Evolutionary conservation across 2,888 invertebrate species (phyloP).

Genomic region (Deroplatys truncata): DNA sequence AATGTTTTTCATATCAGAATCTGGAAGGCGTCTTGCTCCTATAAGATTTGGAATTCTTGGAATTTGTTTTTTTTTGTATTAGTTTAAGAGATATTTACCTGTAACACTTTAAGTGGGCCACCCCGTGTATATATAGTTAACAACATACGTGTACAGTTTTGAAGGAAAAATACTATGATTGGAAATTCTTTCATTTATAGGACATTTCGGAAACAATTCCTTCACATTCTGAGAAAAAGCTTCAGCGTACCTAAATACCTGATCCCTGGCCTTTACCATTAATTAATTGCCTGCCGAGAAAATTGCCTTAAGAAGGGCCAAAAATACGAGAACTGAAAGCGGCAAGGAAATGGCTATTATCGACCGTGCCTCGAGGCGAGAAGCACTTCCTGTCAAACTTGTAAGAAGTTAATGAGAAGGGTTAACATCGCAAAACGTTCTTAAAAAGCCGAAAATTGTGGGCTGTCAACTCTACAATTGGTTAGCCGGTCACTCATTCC

Average conservation of each 20-base stretch:
- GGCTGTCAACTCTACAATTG: background rate
- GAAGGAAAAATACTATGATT: no score
- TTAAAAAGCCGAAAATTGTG: background rate
- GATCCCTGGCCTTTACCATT: background rate
- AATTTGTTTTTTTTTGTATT: no score
- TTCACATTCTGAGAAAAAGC: no score
- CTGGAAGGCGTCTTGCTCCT: no score
- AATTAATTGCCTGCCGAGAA: background rate
- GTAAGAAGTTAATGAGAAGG: background rate
- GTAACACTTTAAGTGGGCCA: no score
- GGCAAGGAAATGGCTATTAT: background rate
- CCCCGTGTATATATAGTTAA: no score
- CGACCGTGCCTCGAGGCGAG: background rate
- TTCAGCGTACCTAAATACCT: background rate
- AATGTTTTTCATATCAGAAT: no score
- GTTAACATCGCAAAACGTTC: background rate
- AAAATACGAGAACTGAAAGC: background rate
- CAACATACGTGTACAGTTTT: no score
- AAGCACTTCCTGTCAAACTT: background rate
- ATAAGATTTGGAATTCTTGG: no score
- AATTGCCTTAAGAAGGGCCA: background rate
- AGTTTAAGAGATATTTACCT: no score
- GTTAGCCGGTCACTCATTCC: background rate
- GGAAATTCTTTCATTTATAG: no score
- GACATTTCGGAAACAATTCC: no score